Base-by-base conservation (phyloP, 2,113 vertebrate genomes). In the Apistogramma diplotaenia region DNA sequence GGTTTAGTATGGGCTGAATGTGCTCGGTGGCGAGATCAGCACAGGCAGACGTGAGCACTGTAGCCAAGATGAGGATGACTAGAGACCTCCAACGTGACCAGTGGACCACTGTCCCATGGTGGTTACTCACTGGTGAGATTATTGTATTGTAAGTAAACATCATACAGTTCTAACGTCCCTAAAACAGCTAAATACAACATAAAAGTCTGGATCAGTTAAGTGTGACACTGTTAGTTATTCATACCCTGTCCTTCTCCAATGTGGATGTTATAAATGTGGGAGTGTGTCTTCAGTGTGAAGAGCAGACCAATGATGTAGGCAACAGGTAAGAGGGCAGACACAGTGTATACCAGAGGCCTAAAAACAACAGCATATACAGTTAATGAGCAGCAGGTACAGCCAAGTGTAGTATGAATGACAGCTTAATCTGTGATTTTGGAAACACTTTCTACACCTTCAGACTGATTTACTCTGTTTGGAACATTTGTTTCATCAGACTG, bases 221-320 rank as follows among this genome's bases (percentile, higher is more conserved):
- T 53, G 62, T 33, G 56, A 56, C 4, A 4, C 11, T 11, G 9
- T 0, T 19, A 70, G 13, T 40, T 61, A 61, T 8, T 89, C 96
- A 89, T 92, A 97, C 96, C 94, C 77, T 94, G 95, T 81, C 94
- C 95, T 58, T 94, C 94, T 51, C 92, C 95, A 92, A 95, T 65
- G 13, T 95, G 96, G 88, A 97, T 95, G 88, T 97, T 94, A 10
- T 96, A 96, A 88, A 97, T 97, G 91, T 97, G 95, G 0, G 96
- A 95, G 93, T 96, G 96, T 1, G 97, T 96, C 93, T 98, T 97
- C 85, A 96, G 93, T 3, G 96, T 96, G 90, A 96, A 97, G 87
- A 96, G 90, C 81, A 97, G 96, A 15, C 97, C 97, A 1, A 93
- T 94, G 82, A 96, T 85, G 90, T 97, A 97, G 21, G 96, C 96